phyloP scores from a whole-genome alignment of 2,888 invertebrate genomes.

The Eucera pruinosa region DNA sequence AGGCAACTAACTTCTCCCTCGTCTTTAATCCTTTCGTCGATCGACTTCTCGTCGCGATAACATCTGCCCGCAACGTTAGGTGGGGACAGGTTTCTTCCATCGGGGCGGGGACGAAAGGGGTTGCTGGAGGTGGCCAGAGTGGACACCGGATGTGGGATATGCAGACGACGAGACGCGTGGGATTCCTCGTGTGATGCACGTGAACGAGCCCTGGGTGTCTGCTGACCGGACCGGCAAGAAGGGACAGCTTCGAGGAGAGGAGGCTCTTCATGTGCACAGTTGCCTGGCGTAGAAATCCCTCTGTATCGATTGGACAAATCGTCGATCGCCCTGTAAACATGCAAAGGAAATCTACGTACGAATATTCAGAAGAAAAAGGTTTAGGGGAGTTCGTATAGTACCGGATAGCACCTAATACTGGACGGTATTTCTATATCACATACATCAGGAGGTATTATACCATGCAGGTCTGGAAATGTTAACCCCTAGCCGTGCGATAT shows the following conservation, averaged over 20 bases:
- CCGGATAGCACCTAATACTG: too few relatives aligned
- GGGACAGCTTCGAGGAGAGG: slow-evolving; percentile 27
- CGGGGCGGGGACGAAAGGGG: slow-evolving; percentile 5
- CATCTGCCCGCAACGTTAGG: slow-evolving; percentile 28
- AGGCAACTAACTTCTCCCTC: neutral
- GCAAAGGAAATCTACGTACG: neutral
- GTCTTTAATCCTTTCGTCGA: slow-evolving; percentile 58
- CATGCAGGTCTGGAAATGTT: too few relatives aligned
- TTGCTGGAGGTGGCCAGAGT: slow-evolving; percentile 47
- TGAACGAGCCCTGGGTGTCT: slow-evolving; percentile 32
- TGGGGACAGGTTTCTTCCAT: slow-evolving; percentile 66
- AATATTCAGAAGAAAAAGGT: neutral
- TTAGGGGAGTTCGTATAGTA: too few relatives aligned
- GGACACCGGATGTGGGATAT: slow-evolving; percentile 79
- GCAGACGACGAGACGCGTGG: slow-evolving; percentile 78
- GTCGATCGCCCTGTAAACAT: slow-evolving; percentile 29
- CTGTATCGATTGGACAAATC: slow-evolving; percentile 41
- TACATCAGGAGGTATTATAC: too few relatives aligned
- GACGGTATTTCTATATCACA: too few relatives aligned
- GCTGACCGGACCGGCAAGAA: slow-evolving; percentile 10
- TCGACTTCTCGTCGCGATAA: slow-evolving; percentile 63
- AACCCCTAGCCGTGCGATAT: too few relatives aligned
- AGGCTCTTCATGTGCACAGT: slow-evolving; percentile 21
- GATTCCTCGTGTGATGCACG: slow-evolving; percentile 67
- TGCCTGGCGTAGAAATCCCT: slow-evolving; percentile 40